Evolutionary conservation across 2,113 vertebrate species (phyloP).

Genomic region (Lepidothrix coronata): DNA sequence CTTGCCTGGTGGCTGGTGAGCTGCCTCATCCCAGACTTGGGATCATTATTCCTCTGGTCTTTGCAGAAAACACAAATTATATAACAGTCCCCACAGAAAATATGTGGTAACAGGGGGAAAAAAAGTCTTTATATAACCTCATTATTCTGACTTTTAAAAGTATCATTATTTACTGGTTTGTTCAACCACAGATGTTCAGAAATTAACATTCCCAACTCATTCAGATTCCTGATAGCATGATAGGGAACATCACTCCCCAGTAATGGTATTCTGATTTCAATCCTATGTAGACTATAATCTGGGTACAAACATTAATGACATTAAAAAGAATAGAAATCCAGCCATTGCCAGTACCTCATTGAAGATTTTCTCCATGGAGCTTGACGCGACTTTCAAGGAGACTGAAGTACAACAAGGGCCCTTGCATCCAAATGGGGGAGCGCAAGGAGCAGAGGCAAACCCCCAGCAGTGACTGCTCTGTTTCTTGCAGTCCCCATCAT

Average conservation of each 20-base stretch:
- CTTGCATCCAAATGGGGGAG: background rate
- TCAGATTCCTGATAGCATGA: background rate
- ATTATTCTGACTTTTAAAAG: slow-evolving; percentile 29
- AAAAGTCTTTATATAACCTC: background rate
- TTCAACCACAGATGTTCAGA: slow-evolving; percentile 19
- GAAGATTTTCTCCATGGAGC: background rate
- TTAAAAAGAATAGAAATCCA: background rate
- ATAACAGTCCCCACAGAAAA: slow-evolving; percentile 1
- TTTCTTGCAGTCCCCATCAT: background rate
- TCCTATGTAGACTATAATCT: background rate
- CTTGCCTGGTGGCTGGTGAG: background rate
- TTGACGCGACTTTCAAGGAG: background rate
- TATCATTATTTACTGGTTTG: background rate
- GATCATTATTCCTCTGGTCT: background rate
- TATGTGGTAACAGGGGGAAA: background rate
- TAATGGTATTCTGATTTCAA: background rate
- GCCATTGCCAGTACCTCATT: background rate
- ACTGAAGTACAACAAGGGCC: background rate
- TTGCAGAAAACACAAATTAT: background rate
- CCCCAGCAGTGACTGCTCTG: background rate
- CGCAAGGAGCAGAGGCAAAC: background rate
- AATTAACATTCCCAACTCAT: background rate
- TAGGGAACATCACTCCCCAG: background rate
- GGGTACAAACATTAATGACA: background rate
- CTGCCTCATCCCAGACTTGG: background rate